Evolutionary conservation across 2,113 vertebrate species (phyloP).

Genomic region (Eudorcas thomsonii): DNA sequence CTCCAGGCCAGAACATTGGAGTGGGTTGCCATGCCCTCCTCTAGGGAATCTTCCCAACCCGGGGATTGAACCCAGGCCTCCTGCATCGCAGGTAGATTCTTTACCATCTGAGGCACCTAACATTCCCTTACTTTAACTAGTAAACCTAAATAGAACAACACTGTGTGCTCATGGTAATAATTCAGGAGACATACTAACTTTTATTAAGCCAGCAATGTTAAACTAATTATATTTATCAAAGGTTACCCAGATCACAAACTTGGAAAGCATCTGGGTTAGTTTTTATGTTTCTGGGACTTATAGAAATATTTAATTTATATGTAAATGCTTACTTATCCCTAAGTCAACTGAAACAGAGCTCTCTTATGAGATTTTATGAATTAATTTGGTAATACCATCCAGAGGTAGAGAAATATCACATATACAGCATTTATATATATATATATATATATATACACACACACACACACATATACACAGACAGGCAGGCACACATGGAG

Average conservation of each 20-base stretch:
- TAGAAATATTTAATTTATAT: background rate
- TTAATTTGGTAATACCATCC: background rate
- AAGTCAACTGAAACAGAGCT: background rate
- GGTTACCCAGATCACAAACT: background rate
- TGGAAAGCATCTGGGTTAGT: background rate
- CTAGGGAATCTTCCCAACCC: background rate
- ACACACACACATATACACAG: too few species aligned
- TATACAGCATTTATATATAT: accelerated
- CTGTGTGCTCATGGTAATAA: background rate
- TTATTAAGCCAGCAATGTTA: background rate
- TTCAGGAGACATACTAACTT: background rate
- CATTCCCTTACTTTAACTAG: background rate
- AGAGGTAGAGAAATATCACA: background rate
- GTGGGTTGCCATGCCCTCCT: background rate
- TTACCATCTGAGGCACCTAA: background rate
- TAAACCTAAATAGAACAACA: too few species aligned
- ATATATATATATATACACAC: too few species aligned
- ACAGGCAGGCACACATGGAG: background rate
- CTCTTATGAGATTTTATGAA: background rate
- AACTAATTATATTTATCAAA: background rate
- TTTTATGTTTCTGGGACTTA: background rate
- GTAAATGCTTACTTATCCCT: background rate
- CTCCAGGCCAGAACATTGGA: background rate
- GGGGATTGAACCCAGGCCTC: background rate
- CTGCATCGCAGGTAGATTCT: background rate